phyloP scores from a whole-genome alignment of 2,888 invertebrate genomes.

The Xanthia icteritia region DNA sequence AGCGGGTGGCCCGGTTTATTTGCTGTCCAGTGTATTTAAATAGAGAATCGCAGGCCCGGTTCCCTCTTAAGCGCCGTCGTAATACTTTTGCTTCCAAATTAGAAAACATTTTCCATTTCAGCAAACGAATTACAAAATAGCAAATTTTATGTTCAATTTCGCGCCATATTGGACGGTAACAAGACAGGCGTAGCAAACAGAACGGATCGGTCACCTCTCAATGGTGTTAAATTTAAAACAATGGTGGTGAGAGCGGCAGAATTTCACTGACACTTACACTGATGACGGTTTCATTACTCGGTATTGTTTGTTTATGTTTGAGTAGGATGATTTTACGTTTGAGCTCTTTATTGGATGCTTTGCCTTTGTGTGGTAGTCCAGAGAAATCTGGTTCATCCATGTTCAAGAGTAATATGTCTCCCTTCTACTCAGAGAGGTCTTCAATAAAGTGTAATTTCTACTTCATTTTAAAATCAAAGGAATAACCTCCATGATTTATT shows the following conservation, averaged over 20 bases:
- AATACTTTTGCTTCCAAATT: constrained; percentile 16
- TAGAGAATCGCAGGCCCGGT: no score
- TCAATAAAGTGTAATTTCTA: background rate
- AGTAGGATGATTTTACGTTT: background rate
- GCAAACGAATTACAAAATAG: constrained; percentile 30
- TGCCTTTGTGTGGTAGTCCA: background rate
- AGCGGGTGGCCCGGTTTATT: no score
- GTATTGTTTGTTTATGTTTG: constrained; percentile 29
- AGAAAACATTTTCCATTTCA: constrained; percentile 27
- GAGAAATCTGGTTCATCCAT: background rate
- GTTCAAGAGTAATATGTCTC: background rate
- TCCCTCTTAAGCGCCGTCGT: no score
- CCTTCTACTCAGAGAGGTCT: background rate
- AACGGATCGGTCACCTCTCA: constrained; percentile 69
- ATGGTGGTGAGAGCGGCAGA: constrained; percentile 65
- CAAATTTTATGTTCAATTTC: constrained; percentile 45
- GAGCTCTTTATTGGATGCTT: background rate
- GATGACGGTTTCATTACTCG: constrained; percentile 37
- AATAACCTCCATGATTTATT: background rate
- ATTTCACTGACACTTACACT: constrained; percentile 57
- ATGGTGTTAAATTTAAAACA: constrained; percentile 68
- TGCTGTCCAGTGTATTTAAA: no score
- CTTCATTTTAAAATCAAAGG: background rate
- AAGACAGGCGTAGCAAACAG: constrained; percentile 65
- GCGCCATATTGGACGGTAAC: constrained; percentile 46